Evolutionary conservation across 2,113 vertebrate genomes (phyloP), one percentile per base, ranked within the genome.

Genomic region (Potamarius usumacintae): DNA sequence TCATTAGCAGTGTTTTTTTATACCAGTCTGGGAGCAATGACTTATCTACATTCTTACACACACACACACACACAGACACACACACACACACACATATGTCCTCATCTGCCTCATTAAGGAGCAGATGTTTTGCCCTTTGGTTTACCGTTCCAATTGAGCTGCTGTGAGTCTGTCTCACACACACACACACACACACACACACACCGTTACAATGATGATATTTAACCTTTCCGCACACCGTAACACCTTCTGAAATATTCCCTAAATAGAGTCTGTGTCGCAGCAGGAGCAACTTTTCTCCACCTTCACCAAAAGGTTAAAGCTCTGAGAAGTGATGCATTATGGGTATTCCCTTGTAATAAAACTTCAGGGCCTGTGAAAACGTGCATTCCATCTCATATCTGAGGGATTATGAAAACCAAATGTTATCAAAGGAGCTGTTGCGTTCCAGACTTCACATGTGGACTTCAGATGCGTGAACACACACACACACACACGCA

Each of bases 371-470:
- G 27, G 15, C 34, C 71, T 67, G 65, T 22, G 86, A 22, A 65
- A 63, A 27, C 9, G 11, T 82, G 55, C 72, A 50, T 82, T 57
- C 27, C 67, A 34, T 63, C 82, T 80, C 17, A 71, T 52, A 27
- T 83, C 22, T 81, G 67, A 12, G 14, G 12, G 22, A 17, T 89
- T 78, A 82, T 82, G 11, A 30, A 87, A 87, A 87, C 67, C 86
- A 87, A 87, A 87, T 89, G 89, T 27, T 87, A 87, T 87, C 53
- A 87, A 87, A 74, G 78, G 14, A 62, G 63, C 50, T 60, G 25
- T 30, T 79, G 63, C 25, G 2, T 69, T 87, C 78, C 83, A 79
- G n/a, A 58, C 52, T 20, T 50, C 84, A 77, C 89, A 87, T 87
- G 77, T 79, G 77, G 77, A 57, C 77, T 55, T 79, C 77, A 79